These are phyloP conservation scores for Temnothorax longispinosus DNA, from an alignment of 1,140 invertebrate species.

Conservation along the genomic window DNA sequence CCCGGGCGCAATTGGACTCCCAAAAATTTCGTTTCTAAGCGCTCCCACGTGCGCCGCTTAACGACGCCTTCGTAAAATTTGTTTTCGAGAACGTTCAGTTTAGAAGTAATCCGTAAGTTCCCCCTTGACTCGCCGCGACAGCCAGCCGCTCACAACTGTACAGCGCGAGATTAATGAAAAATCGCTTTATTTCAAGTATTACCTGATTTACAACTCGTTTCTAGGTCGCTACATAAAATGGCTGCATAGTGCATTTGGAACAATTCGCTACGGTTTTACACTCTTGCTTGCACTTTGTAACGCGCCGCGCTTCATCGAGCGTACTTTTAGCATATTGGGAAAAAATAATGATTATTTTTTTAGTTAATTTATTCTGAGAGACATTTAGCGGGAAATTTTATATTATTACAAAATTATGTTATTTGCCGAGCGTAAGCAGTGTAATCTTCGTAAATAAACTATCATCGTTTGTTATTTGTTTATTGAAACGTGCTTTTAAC, in stretches of 20 bases:
- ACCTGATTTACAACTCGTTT: background rate
- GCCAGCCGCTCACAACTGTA: background rate
- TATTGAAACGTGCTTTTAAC: background rate
- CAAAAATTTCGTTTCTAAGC: background rate
- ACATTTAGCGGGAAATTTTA: background rate
- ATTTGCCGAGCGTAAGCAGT: background rate
- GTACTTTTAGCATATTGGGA: background rate
- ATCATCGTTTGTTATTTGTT: background rate
- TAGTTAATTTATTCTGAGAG: background rate
- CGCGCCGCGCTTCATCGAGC: background rate
- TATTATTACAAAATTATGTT: background rate
- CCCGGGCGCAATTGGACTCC: background rate
- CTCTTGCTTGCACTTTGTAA: background rate
- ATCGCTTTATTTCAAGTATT: background rate
- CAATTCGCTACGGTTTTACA: background rate
- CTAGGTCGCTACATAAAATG: background rate
- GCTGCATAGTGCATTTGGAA: background rate
- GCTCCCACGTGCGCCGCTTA: background rate
- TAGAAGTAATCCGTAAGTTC: background rate
- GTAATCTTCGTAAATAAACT: background rate
- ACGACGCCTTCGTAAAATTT: background rate
- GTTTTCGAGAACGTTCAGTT: background rate
- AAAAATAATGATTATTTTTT: background rate
- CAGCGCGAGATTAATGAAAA: background rate
- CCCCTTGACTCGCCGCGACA: background rate